Conservation (phyloP, 1,140 invertebrate species). For the Ostrea denselamellosa region DNA sequence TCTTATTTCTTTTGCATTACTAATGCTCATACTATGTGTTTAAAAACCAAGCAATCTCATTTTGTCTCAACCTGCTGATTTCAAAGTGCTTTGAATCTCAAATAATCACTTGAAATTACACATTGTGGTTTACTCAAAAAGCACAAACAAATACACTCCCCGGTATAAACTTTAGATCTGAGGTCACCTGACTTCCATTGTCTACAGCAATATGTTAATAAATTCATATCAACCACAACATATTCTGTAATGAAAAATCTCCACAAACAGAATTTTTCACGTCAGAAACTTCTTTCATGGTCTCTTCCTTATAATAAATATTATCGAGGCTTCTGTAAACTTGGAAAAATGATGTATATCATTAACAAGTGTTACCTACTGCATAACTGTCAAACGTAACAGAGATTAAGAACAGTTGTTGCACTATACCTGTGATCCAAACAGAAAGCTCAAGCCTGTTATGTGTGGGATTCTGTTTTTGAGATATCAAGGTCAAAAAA, state of each 20-base stretch:
- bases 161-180: not conserved
- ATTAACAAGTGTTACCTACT: conserved; percentile 20
- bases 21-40: conserved; percentile 12
- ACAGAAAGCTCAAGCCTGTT: not conserved
- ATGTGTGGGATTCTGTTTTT: not conserved
- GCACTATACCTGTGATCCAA: not conserved
- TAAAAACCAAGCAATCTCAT: not conserved
- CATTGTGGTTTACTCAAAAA: conserved; percentile 15
- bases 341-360: not conserved
- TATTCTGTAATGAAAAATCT: not conserved
- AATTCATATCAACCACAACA: conserved; percentile 30
- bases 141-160: conserved; percentile 15
- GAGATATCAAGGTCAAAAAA: too few relatives aligned
- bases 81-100: conserved; percentile 3
- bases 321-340: not conserved
- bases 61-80: conserved; percentile 11
- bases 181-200: not conserved
- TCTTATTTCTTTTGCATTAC: not conserved
- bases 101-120: not conserved
- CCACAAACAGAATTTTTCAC: not conserved
- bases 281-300: conserved; percentile 2
- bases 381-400: not conserved
- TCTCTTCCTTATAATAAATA: conserved; percentile 9
- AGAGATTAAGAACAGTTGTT: not conserved
- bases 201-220: not conserved